A percentile compares a stretch with the other conserved stretches of the same genome.
Conservation (phyloP, 2,888 invertebrate species). For the Meta bourneti region DNA sequence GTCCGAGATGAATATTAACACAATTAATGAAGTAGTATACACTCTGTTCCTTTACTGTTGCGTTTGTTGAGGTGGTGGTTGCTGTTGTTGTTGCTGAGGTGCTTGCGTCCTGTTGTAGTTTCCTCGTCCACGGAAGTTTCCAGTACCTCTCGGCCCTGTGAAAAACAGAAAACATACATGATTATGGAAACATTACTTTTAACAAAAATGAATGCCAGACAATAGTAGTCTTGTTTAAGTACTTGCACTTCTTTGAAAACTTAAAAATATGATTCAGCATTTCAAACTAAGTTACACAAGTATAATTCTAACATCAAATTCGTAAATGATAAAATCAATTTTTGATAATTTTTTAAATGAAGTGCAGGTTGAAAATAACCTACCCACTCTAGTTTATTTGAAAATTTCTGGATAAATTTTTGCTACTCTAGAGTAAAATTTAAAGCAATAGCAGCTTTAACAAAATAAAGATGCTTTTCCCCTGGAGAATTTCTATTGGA, state of each 20-base stretch:
- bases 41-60: slow-evolving; percentile 40
- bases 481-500: too few relatives aligned
- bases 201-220: too few relatives aligned
- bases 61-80: slow-evolving; percentile 17
- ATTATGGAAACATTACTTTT: neutral
- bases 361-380: too few relatives aligned
- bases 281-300: too few relatives aligned
- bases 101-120: slow-evolving; percentile 45
- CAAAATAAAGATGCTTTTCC: too few relatives aligned
- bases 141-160: slow-evolving; percentile 51
- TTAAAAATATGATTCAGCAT: too few relatives aligned
- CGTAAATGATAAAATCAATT: neutral
- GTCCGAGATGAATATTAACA: slow-evolving; percentile 71
- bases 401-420: too few relatives aligned
- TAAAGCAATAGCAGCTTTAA: too few relatives aligned
- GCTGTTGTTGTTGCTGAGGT: slow-evolving; percentile 37
- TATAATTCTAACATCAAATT: too few relatives aligned
- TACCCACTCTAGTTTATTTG: too few relatives aligned
- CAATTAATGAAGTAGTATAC: slow-evolving; percentile 16
- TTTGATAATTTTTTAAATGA: too few relatives aligned
- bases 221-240: neutral
- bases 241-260: neutral
- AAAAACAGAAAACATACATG: neutral
- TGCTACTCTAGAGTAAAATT: too few relatives aligned
- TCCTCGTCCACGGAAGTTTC: slow-evolving; percentile 52